Percentiles rank a stretch among this genome's conserved stretches.
These are phyloP conservation scores for Siniperca obscura DNA, from an alignment of 2,797 vertebrate species.

Conservation along the genomic window DNA sequence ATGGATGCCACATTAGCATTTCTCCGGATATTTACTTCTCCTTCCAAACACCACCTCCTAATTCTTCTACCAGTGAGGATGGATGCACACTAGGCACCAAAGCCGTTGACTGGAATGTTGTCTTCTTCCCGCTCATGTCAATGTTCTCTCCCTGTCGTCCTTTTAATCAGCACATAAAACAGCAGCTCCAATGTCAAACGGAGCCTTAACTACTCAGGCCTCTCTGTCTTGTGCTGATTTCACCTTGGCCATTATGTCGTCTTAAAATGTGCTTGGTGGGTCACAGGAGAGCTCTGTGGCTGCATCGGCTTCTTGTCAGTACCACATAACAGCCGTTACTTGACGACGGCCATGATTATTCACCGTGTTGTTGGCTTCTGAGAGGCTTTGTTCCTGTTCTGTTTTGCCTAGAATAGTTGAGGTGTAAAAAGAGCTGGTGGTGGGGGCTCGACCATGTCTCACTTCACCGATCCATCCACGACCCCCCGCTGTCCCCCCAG, in stretches of 20 bases:
- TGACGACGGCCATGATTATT: constrained; percentile 3
- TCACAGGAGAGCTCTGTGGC: constrained; percentile 44
- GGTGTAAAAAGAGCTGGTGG: neutral
- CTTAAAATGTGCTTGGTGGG: constrained; percentile 41
- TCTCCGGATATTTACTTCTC: constrained; percentile 67
- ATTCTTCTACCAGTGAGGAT: constrained; percentile 3
- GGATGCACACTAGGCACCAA: neutral
- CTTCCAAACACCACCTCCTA: constrained; percentile 28
- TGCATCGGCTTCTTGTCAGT: constrained; percentile 21
- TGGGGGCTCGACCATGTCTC: constrained; percentile 48
- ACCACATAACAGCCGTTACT: constrained; percentile 22
- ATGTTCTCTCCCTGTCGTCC: neutral
- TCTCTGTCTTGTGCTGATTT: constrained; percentile 45
- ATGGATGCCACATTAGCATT: constrained; percentile 77
- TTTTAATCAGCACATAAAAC: constrained; percentile 43
- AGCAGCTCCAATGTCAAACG: constrained; percentile 40
- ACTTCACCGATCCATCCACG: constrained; percentile 32
- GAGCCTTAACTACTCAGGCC: constrained; percentile 32
- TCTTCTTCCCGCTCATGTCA: neutral
- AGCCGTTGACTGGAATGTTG: neutral
- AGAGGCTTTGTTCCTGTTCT: constrained; percentile 13
- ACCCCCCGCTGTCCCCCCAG: constrained; percentile 9
- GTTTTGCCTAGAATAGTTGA: neutral
- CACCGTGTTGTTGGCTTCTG: neutral
- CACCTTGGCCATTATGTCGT: constrained; percentile 39